Percentiles rank a stretch among this genome's conserved stretches.
These are phyloP conservation scores for Spongia lamella DNA, from an alignment of 37 sponge, comb jelly and placozoan species.

Conservation along the genomic window DNA sequence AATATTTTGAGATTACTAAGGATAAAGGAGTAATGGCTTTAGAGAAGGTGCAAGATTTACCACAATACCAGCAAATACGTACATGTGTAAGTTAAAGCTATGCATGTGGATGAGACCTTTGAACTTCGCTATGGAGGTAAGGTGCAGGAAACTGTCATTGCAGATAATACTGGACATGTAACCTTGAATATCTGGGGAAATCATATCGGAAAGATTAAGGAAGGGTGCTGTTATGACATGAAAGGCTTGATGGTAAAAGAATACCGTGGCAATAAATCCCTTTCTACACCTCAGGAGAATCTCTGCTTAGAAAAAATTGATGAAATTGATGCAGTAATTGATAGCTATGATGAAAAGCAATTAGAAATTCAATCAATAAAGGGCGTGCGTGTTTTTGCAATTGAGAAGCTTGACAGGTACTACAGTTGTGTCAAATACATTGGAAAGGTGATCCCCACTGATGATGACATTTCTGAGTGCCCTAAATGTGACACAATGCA, in stretches of 20 bases:
- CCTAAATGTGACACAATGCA: slow-evolving; percentile 7
- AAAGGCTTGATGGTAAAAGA: background rate
- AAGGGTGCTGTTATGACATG: background rate
- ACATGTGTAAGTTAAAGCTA: too few relatives aligned
- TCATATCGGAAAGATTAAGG: background rate
- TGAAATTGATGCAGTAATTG: background rate
- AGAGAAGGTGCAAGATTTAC: too few relatives aligned
- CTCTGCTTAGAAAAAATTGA: background rate
- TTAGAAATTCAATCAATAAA: background rate
- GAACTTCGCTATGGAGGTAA: too few relatives aligned
- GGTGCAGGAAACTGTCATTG: too few relatives aligned
- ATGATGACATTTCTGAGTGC: slow-evolving; percentile 3
- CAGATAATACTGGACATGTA: too few relatives aligned
- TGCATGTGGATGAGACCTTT: too few relatives aligned
- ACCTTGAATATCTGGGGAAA: too few relatives aligned
- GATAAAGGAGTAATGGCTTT: too few relatives aligned
- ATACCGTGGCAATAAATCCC: background rate
- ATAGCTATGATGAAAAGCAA: background rate
- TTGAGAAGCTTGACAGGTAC: background rate
- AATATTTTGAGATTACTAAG: too few relatives aligned
- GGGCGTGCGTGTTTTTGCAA: background rate
- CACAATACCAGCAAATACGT: too few relatives aligned
- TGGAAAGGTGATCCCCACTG: background rate
- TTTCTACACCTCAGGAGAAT: background rate
- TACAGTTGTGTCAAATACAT: slow-evolving; percentile 10